A percentile compares a stretch with the other conserved stretches of the same genome.
Evolutionary conservation across 92 coral and sea anemone species (phyloP).

Genomic region (Palythoa heliodiscus): DNA sequence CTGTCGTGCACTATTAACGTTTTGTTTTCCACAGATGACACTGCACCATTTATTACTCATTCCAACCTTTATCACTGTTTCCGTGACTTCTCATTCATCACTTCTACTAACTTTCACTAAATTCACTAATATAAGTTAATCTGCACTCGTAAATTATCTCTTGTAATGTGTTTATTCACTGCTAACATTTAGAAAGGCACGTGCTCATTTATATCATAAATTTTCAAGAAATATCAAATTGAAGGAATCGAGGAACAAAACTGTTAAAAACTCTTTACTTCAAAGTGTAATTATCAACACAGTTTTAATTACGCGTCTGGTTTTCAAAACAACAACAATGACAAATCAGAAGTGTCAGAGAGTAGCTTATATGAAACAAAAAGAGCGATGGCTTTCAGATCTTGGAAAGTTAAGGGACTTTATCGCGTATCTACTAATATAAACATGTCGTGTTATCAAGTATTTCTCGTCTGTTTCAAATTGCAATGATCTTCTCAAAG

Average conservation of each 20-base stretch:
- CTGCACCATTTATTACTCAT: not conserved
- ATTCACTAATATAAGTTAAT: not conserved
- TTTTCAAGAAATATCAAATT: not conserved
- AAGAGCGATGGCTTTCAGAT: not conserved
- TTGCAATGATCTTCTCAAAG: not conserved
- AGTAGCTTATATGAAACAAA: no score
- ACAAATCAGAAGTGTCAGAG: no score
- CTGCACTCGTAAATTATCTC: not conserved
- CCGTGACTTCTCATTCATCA: not conserved
- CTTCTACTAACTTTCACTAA: not conserved
- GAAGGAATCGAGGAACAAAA: not conserved
- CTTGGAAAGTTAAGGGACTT: no score
- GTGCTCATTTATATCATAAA: not conserved
- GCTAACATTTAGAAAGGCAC: not conserved
- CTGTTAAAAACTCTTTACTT: not conserved
- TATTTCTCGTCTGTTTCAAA: not conserved
- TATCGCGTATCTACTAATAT: no score
- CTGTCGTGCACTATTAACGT: not conserved
- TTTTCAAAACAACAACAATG: not conserved
- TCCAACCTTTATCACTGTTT: not conserved
- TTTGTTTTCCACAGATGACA: not conserved
- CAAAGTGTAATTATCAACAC: not conserved
- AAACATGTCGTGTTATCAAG: not conserved
- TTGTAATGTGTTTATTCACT: not conserved
- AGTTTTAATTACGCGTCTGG: not conserved